Evolutionary conservation across 2,113 vertebrate species (phyloP).

Genomic region (Gymnarchus niloticus): DNA sequence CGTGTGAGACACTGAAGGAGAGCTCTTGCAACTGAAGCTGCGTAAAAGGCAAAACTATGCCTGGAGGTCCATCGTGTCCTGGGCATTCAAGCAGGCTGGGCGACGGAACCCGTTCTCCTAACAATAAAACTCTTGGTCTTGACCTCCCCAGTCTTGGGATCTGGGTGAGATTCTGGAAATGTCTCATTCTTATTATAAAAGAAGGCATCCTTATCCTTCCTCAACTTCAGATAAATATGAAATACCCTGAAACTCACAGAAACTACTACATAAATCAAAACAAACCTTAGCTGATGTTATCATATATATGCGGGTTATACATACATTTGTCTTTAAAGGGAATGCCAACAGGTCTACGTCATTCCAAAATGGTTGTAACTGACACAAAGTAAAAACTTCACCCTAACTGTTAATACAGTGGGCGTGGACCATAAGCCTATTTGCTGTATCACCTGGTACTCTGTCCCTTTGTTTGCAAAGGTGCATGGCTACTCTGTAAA

Average conservation of each 20-base stretch:
- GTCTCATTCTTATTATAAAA: neutral
- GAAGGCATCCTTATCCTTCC: neutral
- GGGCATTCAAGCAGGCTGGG: neutral
- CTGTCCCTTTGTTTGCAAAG: neutral
- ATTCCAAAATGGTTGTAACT: neutral
- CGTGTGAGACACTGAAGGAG: neutral
- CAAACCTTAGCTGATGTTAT: neutral
- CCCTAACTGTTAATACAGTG: neutral
- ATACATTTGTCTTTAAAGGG: neutral
- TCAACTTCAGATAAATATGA: neutral
- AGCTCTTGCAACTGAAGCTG: neutral
- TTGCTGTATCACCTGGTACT: neutral
- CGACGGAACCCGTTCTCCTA: neutral
- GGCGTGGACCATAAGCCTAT: neutral
- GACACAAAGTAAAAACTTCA: neutral
- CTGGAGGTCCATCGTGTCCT: slow-evolving; percentile 18
- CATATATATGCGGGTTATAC: neutral
- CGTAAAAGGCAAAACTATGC: slow-evolving; percentile 14
- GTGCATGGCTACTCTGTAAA: slow-evolving; percentile 6
- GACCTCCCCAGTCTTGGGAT: neutral
- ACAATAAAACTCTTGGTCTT: neutral
- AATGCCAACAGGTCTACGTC: neutral
- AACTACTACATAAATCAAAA: neutral
- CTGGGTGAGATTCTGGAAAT: neutral
- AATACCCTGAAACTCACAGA: neutral